Percentiles rank a stretch among this genome's conserved stretches.
Evolutionary conservation across 1,140 invertebrate genomes (phyloP).

Genomic region (Samia ricini): DNA sequence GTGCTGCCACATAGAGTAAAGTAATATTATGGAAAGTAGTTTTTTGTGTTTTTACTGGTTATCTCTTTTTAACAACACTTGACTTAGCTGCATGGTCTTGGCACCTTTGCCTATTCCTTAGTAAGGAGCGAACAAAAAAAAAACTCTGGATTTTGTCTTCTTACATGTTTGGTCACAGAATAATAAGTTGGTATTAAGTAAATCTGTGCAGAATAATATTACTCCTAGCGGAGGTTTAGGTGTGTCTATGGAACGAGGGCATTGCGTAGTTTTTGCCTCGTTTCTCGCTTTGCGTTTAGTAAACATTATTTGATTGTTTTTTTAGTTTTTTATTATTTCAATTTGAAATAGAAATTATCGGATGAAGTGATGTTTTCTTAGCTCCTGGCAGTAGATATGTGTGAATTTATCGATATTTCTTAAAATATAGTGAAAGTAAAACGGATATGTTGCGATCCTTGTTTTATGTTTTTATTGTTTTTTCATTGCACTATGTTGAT

Average conservation of each 20-base stretch:
- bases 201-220: no score
- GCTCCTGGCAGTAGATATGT: background rate
- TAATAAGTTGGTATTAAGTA: no score
- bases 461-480: background rate
- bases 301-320: constrained; percentile 5
- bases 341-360: constrained; percentile 1
- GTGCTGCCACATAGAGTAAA: no score
- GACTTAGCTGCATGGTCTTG: no score
- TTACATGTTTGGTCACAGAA: no score
- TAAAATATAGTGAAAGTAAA: background rate
- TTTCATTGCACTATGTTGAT: constrained; percentile 33
- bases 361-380: constrained; percentile 2
- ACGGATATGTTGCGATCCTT: constrained; percentile 8
- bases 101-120: no score
- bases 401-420: background rate
- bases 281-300: constrained; percentile 4
- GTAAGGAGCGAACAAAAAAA: no score
- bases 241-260: background rate
- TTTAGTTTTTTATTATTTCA: constrained; percentile 6
- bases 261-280: constrained; percentile 4
- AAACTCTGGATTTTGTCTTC: no score
- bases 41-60: no score
- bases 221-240: background rate
- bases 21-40: no score
- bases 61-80: no score